Evolutionary conservation across 2,797 vertebrate genomes (phyloP).

Genomic region (Coreius guichenoti): DNA sequence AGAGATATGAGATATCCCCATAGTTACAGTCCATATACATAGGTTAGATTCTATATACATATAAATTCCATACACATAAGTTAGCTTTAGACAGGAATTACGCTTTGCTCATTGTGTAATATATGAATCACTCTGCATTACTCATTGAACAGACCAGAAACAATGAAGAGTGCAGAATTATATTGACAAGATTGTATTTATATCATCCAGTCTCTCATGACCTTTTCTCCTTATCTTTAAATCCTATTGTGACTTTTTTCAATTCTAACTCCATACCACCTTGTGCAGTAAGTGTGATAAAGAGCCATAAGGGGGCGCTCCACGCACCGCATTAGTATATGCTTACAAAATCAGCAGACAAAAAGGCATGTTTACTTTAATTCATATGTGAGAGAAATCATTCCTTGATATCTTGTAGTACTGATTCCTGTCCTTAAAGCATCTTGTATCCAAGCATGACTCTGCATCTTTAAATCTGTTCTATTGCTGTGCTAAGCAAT

Average conservation of each 20-base stretch:
- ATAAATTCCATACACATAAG: conserved; percentile 2
- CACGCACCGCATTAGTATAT: background rate
- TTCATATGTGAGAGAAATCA: background rate
- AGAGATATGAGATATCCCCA: background rate
- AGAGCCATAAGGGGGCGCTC: conserved; percentile 37
- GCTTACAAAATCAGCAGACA: background rate
- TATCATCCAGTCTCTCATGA: background rate
- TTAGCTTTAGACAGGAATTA: background rate
- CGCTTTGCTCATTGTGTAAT: background rate
- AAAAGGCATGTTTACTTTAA: background rate
- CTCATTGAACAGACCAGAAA: background rate
- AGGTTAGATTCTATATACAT: conserved; percentile 1
- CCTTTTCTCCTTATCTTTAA: background rate
- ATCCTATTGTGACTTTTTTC: background rate
- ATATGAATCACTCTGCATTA: background rate
- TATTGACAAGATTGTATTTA: background rate
- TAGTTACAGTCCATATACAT: conserved; percentile 18
- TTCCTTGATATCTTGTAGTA: background rate
- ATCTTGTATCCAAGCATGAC: conserved; percentile 10
- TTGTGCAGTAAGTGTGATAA: background rate
- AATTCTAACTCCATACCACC: background rate
- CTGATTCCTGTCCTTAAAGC: background rate
- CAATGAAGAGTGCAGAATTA: background rate
- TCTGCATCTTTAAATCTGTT: conserved; percentile 29
- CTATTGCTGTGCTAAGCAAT: conserved; percentile 16